Conservation (phyloP, 2,113 vertebrate genomes). For the Condylura cristata region DNA sequence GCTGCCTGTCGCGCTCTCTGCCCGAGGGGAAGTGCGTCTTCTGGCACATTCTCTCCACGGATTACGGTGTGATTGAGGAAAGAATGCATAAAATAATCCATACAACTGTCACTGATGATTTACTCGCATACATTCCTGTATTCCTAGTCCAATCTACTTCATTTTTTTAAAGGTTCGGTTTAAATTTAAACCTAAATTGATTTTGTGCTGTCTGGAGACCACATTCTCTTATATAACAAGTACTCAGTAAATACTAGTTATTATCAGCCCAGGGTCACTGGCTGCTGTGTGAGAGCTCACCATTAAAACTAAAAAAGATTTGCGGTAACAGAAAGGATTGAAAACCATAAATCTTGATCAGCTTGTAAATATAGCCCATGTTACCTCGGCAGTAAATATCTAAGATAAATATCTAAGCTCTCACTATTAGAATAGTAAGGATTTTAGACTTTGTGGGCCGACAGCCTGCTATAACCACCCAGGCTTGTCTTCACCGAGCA, state of each 20-base stretch:
- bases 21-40: not conserved
- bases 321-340: not conserved
- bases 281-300: not conserved
- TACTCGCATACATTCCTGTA: not conserved
- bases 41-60: not conserved
- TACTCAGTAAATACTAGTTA: not conserved
- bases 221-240: not conserved
- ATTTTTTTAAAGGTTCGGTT: too few relatives aligned
- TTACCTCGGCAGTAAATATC: not conserved
- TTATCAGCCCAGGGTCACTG: not conserved
- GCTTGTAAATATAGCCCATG: not conserved
- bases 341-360: not conserved
- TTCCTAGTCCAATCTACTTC: not conserved
- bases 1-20: too few relatives aligned
- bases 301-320: not conserved
- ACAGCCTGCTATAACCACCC: not conserved
- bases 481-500: not conserved
- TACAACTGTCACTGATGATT: not conserved
- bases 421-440: not conserved
- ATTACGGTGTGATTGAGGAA: not conserved
- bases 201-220: not conserved
- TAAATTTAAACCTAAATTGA: too few relatives aligned
- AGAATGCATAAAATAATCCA: not conserved
- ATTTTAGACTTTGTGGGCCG: not conserved
- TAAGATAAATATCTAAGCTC: not conserved